These are phyloP conservation scores for Hippoglossus stenolepis DNA, from an alignment of 2,113 vertebrate species.

Conservation along the genomic window DNA sequence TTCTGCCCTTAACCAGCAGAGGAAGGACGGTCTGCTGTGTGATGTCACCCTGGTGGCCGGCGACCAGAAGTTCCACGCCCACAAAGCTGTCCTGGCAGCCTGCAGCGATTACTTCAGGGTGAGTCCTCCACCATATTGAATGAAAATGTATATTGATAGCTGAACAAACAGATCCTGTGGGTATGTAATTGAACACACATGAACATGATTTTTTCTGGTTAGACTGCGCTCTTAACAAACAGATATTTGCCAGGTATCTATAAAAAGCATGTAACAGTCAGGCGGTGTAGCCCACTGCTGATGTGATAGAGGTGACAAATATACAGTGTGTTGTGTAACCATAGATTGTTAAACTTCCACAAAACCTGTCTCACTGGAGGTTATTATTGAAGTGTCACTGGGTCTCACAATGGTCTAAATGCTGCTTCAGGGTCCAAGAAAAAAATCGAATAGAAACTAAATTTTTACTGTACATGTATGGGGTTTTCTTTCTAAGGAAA, in stretches of 20 bases:
- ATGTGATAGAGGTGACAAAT: conserved; percentile 36
- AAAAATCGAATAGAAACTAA: neutral
- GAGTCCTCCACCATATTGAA: conserved; percentile 67
- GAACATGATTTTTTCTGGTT: neutral
- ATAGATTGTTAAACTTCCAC: conserved; percentile 13
- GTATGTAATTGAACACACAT: too few species aligned
- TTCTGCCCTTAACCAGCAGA: conserved; percentile 95
- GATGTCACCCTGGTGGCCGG: conserved; percentile 95
- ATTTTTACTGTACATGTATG: too few species aligned
- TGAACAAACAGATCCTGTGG: neutral
- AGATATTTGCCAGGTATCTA: conserved; percentile 4
- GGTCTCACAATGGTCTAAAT: neutral
- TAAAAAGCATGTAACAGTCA: conserved; percentile 30
- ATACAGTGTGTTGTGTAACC: conserved; percentile 8
- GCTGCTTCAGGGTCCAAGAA: neutral
- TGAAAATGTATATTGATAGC: neutral
- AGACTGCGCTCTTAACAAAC: neutral
- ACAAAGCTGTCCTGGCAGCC: conserved; percentile 95
- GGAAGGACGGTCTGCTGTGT: conserved; percentile 94
- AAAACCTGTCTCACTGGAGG: neutral
- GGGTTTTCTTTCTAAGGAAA: neutral
- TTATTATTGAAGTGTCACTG: too few species aligned
- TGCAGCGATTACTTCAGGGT: conserved; percentile 99
- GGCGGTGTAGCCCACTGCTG: conserved; percentile 14
- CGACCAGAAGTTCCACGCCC: conserved; percentile 96